Conservation (phyloP, 2,113 vertebrate species). For the Laticauda colubrina region DNA sequence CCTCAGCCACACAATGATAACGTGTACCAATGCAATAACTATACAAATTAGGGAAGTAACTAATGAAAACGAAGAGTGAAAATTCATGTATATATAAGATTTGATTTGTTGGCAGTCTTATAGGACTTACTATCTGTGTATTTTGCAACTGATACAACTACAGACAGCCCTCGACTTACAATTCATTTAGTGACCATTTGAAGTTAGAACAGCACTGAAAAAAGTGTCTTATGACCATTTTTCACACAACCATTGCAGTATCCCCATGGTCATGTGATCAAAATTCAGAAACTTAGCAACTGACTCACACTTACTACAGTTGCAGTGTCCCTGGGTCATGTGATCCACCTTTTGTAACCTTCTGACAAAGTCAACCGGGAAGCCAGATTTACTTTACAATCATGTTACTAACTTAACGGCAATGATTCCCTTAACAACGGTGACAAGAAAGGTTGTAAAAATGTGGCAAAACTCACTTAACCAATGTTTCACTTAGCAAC, state of each 20-base stretch:
- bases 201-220: neutral
- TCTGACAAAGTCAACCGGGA: neutral
- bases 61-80: neutral
- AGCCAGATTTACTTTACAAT: neutral
- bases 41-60: neutral
- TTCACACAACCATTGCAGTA: neutral
- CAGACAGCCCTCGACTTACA: neutral
- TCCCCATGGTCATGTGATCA: neutral
- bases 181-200: neutral
- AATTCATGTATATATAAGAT: neutral
- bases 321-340: neutral
- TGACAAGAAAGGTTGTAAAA: neutral
- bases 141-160: neutral
- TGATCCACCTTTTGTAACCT: neutral
- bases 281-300: neutral
- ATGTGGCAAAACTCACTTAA: neutral
- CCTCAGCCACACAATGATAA: neutral
- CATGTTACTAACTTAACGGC: neutral
- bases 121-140: neutral
- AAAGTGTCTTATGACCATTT: neutral
- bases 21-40: neutral
- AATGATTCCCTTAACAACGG: neutral
- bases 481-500: neutral
- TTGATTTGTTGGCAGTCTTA: neutral
- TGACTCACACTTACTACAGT: neutral